A percentile compares a stretch with the other conserved stretches of the same genome.
Conservation (phyloP, 2,113 vertebrate genomes). For the Megaceryle maxima region DNA sequence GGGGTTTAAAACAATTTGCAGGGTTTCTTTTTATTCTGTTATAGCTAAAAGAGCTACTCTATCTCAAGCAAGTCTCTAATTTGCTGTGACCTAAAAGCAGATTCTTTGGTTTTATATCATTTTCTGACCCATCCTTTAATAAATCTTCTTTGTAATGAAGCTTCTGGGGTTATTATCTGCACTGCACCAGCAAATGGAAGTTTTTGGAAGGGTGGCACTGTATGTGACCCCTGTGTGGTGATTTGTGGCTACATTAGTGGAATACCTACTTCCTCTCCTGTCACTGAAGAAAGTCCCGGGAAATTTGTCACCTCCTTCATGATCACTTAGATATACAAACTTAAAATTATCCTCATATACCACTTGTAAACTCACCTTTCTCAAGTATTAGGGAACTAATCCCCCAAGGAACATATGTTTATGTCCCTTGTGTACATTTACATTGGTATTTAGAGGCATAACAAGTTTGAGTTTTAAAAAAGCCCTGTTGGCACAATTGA, state of each 20-base stretch:
- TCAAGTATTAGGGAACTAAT: background rate
- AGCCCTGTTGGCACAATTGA: background rate
- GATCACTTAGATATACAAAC: background rate
- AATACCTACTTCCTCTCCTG: background rate
- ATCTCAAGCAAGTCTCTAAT: background rate
- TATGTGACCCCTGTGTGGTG: background rate
- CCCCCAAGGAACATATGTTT: background rate
- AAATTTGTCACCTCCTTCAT: background rate
- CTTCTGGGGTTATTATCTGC: background rate
- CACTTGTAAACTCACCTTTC: background rate
- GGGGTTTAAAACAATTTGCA: background rate
- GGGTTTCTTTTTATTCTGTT: background rate
- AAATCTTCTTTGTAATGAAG: background rate
- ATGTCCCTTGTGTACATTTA: background rate
- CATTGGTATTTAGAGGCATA: background rate
- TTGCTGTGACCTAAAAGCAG: background rate
- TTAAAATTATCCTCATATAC: background rate
- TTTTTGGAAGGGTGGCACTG: background rate
- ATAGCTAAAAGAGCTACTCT: background rate
- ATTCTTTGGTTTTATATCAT: background rate
- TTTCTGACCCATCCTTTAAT: background rate
- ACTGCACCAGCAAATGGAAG: background rate
- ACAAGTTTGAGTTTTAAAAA: background rate
- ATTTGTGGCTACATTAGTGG: background rate
- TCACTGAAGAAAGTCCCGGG: background rate